Evolutionary conservation across 2,888 invertebrate genomes (phyloP).

Genomic region (Anorthoa munda): DNA sequence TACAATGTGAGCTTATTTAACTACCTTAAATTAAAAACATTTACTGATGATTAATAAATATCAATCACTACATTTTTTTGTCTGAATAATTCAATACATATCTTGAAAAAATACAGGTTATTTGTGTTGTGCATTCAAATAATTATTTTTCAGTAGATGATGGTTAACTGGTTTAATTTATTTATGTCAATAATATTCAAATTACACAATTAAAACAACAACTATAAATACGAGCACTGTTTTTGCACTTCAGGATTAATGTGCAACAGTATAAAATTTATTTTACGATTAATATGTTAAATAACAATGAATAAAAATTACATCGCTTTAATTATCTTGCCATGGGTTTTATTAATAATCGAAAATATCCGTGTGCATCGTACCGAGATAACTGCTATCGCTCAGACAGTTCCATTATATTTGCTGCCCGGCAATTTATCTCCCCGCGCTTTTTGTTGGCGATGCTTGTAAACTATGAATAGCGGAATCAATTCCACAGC

Average conservation of each 20-base stretch:
- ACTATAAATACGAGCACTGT: not conserved
- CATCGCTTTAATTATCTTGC: constrained; percentile 43
- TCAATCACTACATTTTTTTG: not conserved
- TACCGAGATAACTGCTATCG: constrained; percentile 77
- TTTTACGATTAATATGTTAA: constrained; percentile 1
- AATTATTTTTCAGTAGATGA: not conserved
- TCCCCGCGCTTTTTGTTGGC: constrained; percentile 78
- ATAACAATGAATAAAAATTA: constrained; percentile 32
- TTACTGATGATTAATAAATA: not conserved
- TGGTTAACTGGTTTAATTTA: not conserved
- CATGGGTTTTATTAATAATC: constrained; percentile 72
- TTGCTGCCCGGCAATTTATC: constrained; percentile 80
- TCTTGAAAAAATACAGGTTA: not conserved
- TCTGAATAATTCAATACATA: not conserved
- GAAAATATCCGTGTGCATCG: constrained; percentile 70
- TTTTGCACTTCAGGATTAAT: not conserved
- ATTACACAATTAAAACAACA: not conserved
- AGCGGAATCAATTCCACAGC: constrained; percentile 77
- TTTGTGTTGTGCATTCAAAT: not conserved
- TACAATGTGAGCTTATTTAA: not conserved
- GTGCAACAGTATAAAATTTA: not conserved
- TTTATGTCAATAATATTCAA: not conserved
- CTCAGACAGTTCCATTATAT: constrained; percentile 79
- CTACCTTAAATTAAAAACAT: not conserved
- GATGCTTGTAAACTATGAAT: constrained; percentile 80